A percentile compares a stretch with the other conserved stretches of the same genome.
phyloP scores from a whole-genome alignment of 2,888 invertebrate species.

The Cephalotes varians region DNA sequence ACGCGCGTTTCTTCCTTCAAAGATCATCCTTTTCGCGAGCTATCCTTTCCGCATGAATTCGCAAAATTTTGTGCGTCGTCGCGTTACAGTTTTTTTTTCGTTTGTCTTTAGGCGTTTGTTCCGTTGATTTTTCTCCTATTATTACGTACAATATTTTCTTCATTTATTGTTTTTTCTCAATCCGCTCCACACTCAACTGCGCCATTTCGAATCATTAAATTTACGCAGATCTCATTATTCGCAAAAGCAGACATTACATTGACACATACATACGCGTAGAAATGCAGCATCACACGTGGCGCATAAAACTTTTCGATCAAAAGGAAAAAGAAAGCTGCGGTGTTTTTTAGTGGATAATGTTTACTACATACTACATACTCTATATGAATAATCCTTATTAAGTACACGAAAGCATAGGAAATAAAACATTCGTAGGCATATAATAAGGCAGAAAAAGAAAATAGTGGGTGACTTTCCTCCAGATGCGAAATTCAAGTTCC shows the following conservation, averaged over 20 bases:
- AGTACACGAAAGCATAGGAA: slow-evolving; percentile 84
- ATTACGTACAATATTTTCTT: background rate
- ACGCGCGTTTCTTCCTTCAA: slow-evolving; percentile 56
- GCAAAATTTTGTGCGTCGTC: slow-evolving; percentile 63
- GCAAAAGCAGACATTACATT: slow-evolving; percentile 46
- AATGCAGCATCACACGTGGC: slow-evolving; percentile 67
- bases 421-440: slow-evolving; percentile 81
- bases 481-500: slow-evolving; percentile 78
- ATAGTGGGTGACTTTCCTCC: slow-evolving; percentile 82
- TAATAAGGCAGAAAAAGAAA: slow-evolving; percentile 77
- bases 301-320: slow-evolving; percentile 77
- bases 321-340: slow-evolving; percentile 75
- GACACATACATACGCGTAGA: slow-evolving; percentile 60
- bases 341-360: slow-evolving; percentile 85
- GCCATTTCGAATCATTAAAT: slow-evolving; percentile 53
- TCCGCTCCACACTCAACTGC: slow-evolving; percentile 32
- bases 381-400: slow-evolving; percentile 85
- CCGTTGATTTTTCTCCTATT: slow-evolving; percentile 52
- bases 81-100: slow-evolving; percentile 61
- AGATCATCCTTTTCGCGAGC: slow-evolving; percentile 53
- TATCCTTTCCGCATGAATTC: slow-evolving; percentile 52
- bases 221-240: slow-evolving; percentile 65
- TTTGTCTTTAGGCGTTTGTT: slow-evolving; percentile 33
- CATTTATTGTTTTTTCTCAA: slow-evolving; percentile 25
- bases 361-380: slow-evolving; percentile 84